Base-by-base conservation (phyloP, 2,797 vertebrate genomes). In the Channa striata region DNA sequence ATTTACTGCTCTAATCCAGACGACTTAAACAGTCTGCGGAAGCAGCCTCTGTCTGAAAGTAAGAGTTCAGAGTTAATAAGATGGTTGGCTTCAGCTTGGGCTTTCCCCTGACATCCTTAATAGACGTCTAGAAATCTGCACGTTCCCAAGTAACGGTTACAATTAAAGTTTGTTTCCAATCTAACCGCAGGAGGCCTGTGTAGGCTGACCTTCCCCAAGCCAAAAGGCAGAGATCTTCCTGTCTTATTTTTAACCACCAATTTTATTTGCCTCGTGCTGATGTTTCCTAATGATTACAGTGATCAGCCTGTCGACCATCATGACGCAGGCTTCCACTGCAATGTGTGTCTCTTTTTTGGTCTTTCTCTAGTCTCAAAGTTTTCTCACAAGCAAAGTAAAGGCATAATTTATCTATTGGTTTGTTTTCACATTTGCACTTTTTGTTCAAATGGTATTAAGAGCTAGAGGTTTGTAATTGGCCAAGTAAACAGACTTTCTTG, bases 241-340 rank as follows among this genome's bases (percentile, higher is more conserved):
- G 14, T 64, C n/a, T 19, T 64, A 56, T 57, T 58, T 44, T 34
- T 7, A 1, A 25, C 21, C 48, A 36, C 51, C 69, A 50, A 68
- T 50, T 67, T 5, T 58, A 65, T 72, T 51, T 43, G 53, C 46
- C 68, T 66, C 59, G 11, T 64, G 59, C 37, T 47, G 42, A 59
- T 82, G 60, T 8, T 49, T 77, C 10, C 25, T 34, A 43, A 39
- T 86, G 71, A 89, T 93, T 92, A 91, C 39, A 77, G 80, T 74
- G 72, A 87, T 83, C 69, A 58, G 66, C 40, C 72, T 83, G 77
- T 82, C 80, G 80, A 59, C 50, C 72, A 20, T 57, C 25, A 56
- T 40, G 25, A 23, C 44, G 50, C 48, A 43, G 49, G 44, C 58
- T 60, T 85, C 53, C 51, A 75, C 63, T 74, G 80, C 72, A 58